Percentiles rank a stretch among this genome's conserved stretches.
Conservation (phyloP, 2,797 vertebrate genomes). For the Prionace glauca region DNA sequence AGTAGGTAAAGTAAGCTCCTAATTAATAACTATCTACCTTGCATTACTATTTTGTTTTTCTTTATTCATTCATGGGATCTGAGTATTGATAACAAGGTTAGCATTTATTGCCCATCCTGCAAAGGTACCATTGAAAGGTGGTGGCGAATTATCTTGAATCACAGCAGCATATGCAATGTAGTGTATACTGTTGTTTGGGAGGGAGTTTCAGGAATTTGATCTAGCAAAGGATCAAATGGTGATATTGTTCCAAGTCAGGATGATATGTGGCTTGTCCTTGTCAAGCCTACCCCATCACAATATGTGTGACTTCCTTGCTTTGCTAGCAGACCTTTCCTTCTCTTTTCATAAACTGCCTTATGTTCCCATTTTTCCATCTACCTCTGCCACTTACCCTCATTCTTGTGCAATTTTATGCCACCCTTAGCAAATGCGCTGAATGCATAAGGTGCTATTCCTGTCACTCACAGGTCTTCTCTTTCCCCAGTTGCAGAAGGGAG, state of each 20-base stretch:
- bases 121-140: not conserved
- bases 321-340: not conserved
- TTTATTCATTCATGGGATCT: not conserved
- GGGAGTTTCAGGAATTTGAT: not conserved
- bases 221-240: not conserved
- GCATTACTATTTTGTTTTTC: not conserved
- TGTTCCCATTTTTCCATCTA: not conserved
- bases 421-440: not conserved
- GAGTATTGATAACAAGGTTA: not conserved
- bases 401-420: not conserved
- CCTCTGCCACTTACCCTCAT: not conserved
- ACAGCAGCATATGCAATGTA: not conserved
- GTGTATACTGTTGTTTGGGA: not conserved
- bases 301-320: not conserved
- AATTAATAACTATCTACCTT: not conserved
- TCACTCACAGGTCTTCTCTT: not conserved
- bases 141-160: not conserved
- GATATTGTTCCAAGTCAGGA: too few species aligned
- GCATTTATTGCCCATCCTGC: not conserved
- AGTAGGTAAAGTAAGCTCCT: not conserved
- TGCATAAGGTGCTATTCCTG: too few species aligned
- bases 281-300: not conserved
- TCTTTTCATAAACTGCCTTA: not conserved
- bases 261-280: not conserved
- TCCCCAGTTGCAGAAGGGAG: not conserved